Conservation (phyloP, 2,797 vertebrate species). For the Ibycter americanus region DNA sequence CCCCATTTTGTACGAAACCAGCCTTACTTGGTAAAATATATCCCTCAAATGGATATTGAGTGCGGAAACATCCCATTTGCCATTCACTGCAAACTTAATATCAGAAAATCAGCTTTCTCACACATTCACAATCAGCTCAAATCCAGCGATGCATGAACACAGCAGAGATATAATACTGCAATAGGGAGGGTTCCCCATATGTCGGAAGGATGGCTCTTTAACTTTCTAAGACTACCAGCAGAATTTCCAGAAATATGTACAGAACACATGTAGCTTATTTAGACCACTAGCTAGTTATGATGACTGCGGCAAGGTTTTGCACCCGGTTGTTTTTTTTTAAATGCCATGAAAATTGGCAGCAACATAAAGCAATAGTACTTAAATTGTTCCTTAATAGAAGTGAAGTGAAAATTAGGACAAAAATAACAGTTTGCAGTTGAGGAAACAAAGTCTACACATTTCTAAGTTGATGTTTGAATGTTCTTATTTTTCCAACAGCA, state of each 20-base stretch:
- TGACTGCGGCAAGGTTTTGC: background rate
- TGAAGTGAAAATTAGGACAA: background rate
- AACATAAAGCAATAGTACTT: background rate
- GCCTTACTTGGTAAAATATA: background rate
- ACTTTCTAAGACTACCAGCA: background rate
- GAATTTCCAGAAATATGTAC: background rate
- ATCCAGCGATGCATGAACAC: rapidly evolving
- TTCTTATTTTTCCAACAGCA: background rate
- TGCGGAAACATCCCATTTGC: background rate
- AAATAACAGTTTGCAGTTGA: background rate
- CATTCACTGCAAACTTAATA: rapidly evolving
- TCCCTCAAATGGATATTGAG: rapidly evolving
- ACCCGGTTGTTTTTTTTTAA: background rate
- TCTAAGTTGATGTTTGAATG: background rate
- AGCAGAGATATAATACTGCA: rapidly evolving
- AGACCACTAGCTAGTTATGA: rapidly evolving
- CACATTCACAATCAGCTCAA: rapidly evolving
- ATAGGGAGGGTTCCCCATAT: rapidly evolving
- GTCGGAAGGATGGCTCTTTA: background rate
- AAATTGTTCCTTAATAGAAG: background rate
- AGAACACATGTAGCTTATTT: background rate
- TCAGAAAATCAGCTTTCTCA: background rate
- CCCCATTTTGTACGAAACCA: too few species aligned
- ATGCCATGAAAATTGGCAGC: background rate
- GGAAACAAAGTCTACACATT: background rate